phyloP scores from a whole-genome alignment of 2,888 invertebrate genomes.

The Macropis europaea region DNA sequence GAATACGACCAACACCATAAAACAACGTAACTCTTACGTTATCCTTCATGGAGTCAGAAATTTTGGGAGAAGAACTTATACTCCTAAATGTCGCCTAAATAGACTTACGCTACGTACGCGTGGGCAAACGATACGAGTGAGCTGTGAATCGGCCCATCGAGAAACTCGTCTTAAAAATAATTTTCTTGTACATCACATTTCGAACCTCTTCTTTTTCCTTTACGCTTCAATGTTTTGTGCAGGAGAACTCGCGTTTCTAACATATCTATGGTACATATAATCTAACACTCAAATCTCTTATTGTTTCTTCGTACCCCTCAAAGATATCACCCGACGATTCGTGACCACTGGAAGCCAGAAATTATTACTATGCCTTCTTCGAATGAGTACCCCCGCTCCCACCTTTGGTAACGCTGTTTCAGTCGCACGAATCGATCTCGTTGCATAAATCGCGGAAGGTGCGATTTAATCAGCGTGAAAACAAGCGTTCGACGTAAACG shows the following conservation, averaged over 20 bases:
- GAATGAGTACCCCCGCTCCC: conserved; percentile 9
- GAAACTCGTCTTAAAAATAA: conserved; percentile 52
- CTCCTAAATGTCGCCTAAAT: conserved; percentile 35
- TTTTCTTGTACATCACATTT: conserved; percentile 56
- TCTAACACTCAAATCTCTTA: conserved; percentile 14
- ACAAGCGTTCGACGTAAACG: conserved; percentile 25
- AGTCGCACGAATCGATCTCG: conserved; percentile 26
- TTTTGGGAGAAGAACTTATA: conserved; percentile 40
- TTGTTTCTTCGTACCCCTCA: not conserved
- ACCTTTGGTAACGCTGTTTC: conserved; percentile 49
- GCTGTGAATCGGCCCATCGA: conserved; percentile 34
- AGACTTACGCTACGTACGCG: conserved; percentile 28
- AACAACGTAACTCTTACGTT: conserved; percentile 28
- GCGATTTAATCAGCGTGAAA: conserved; percentile 24
- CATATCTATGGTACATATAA: conserved; percentile 20
- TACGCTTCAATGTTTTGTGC: conserved; percentile 20
- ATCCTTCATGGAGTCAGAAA: conserved; percentile 19
- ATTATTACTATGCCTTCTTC: conserved; percentile 11
- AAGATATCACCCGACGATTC: not conserved
- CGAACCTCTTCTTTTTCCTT: not conserved
- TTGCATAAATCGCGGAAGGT: conserved; percentile 8
- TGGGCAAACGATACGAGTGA: conserved; percentile 25
- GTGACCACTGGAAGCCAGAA: conserved; percentile 35
- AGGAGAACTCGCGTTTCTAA: conserved; percentile 17
- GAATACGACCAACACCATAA: conserved; percentile 51